Conservation (phyloP, 2,797 vertebrate genomes). For the Ibycter americanus region DNA sequence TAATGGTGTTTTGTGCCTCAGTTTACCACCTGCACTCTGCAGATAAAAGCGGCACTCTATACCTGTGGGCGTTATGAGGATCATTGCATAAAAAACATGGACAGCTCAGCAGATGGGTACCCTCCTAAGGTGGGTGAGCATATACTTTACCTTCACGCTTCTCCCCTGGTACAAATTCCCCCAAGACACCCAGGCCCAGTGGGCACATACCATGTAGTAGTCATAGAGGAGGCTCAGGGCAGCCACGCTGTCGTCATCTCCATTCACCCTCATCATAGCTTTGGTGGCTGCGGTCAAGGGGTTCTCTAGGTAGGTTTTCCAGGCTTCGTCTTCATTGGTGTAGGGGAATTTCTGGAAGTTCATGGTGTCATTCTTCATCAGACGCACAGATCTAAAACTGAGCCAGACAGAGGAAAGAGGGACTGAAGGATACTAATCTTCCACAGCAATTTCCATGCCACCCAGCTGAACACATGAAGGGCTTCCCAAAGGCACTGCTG, state of each 20-base stretch:
- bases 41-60: no score
- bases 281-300: slow-evolving; percentile 80
- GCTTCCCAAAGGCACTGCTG: not conserved
- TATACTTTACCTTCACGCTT: not conserved
- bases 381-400: slow-evolving; percentile 88
- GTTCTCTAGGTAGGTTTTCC: slow-evolving; percentile 87
- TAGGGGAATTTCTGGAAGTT: slow-evolving; percentile 87
- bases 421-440: not conserved
- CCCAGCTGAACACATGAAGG: not conserved
- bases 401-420: not conserved
- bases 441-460: not conserved
- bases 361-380: slow-evolving; percentile 92
- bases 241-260: slow-evolving; percentile 86
- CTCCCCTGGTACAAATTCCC: not conserved
- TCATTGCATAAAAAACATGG: rapidly evolving
- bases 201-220: slow-evolving; percentile 87
- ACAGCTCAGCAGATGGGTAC: not conserved
- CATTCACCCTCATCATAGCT: slow-evolving; percentile 86
- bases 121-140: not conserved
- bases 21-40: not conserved
- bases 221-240: slow-evolving; percentile 91
- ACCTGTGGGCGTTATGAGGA: not conserved
- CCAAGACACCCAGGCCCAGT: not conserved
- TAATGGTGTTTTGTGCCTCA: not conserved
- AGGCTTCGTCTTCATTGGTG: slow-evolving; percentile 87